Conservation (phyloP, 92 coral and sea anemone genomes). For the Paragorgia papillata region DNA sequence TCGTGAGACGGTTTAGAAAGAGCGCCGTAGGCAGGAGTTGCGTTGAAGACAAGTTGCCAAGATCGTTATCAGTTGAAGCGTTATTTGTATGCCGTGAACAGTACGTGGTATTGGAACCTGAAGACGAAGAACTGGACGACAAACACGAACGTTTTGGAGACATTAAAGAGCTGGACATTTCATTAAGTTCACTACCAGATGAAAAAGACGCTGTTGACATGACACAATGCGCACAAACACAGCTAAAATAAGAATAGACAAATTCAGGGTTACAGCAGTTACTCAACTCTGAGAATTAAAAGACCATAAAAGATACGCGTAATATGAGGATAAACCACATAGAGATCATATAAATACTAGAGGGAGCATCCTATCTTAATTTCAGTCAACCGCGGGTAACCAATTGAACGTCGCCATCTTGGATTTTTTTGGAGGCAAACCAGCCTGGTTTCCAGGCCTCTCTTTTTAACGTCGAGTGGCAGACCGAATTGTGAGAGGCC, state of each 20-base stretch:
- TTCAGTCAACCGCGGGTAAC: too few relatives aligned
- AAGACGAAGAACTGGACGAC: constrained; percentile 10
- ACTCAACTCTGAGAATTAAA: too few relatives aligned
- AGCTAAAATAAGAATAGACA: not conserved
- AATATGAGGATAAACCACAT: too few relatives aligned
- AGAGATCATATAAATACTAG: too few relatives aligned
- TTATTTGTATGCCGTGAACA: constrained; percentile 28
- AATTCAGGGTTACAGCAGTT: not conserved
- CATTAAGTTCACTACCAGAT: constrained; percentile 8
- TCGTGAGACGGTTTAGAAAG: constrained; percentile 62
- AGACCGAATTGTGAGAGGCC: too few relatives aligned
- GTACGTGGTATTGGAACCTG: constrained; percentile 4
- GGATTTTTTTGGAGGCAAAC: too few relatives aligned
- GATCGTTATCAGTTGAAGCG: constrained; percentile 48
- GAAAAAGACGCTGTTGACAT: not conserved
- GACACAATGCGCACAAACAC: constrained; percentile 26
- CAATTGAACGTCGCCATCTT: too few relatives aligned
- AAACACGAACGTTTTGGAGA: constrained; percentile 21
- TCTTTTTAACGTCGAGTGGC: too few relatives aligned
- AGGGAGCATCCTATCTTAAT: too few relatives aligned
- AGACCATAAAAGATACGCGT: too few relatives aligned
- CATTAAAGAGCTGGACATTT: constrained; percentile 8
- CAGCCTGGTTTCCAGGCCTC: too few relatives aligned
- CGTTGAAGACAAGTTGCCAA: constrained; percentile 56
- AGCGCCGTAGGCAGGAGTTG: constrained; percentile 70